A percentile compares a stretch with the other conserved stretches of the same genome.
Evolutionary conservation across 2,888 invertebrate species (phyloP).

Genomic region (Azorinus chamasolen): DNA sequence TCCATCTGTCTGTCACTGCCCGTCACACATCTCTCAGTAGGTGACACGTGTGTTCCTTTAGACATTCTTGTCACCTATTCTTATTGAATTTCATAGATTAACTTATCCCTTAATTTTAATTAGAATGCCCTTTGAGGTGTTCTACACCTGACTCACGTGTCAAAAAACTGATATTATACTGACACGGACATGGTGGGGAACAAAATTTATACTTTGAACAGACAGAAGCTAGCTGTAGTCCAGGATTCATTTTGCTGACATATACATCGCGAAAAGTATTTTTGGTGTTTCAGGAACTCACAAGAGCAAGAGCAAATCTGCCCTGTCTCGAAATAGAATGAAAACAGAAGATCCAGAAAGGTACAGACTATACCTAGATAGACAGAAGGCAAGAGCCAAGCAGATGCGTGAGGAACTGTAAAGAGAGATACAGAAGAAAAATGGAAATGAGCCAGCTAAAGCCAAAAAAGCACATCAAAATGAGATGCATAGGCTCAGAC

Average conservation of each 20-base stretch:
- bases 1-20: too few relatives aligned
- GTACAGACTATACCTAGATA: conserved; percentile 29
- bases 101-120: too few relatives aligned
- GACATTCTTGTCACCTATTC: too few relatives aligned
- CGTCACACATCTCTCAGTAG: too few relatives aligned
- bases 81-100: too few relatives aligned
- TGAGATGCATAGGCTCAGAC: conserved; percentile 40
- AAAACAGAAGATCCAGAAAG: conserved; percentile 36
- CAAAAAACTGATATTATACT: too few relatives aligned
- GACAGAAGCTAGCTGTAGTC: conserved; percentile 5
- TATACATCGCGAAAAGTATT: too few relatives aligned
- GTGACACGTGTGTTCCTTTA: too few relatives aligned
- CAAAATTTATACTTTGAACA: conserved; percentile 11
- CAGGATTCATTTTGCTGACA: conserved; percentile 17
- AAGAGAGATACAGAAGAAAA: conserved; percentile 40
- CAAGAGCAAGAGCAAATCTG: conserved; percentile 27
- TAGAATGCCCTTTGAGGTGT: too few relatives aligned
- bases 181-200: too few relatives aligned
- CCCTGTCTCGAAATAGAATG: conserved; percentile 31
- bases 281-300: conserved; percentile 35
- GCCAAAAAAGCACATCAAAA: conserved; percentile 38
- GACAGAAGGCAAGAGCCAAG: conserved; percentile 24
- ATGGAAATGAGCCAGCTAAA: conserved; percentile 27
- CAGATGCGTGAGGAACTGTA: conserved; percentile 29
- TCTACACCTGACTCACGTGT: too few relatives aligned